Evolutionary conservation across 2,888 invertebrate species (phyloP).

Genomic region (Agrochola litura): DNA sequence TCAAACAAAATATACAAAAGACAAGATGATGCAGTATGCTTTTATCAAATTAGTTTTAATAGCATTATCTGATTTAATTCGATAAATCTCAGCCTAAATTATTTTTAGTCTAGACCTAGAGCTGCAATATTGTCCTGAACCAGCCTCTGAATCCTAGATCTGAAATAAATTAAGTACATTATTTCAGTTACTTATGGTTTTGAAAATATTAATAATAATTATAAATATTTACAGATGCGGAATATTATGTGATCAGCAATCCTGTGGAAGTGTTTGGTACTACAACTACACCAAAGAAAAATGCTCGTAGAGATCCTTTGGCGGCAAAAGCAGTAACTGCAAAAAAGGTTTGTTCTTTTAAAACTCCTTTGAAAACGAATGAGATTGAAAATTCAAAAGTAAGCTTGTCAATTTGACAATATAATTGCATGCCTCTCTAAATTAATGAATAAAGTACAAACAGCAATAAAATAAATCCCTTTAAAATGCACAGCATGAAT

Average conservation of each 20-base stretch:
- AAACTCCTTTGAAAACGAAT: not conserved
- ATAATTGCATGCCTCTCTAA: not conserved
- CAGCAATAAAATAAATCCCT: not conserved
- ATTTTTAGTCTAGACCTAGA: not conserved
- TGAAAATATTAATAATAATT: not conserved
- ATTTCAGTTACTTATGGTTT: no score
- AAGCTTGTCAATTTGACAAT: not conserved
- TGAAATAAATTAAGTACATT: not conserved
- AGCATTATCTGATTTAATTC: not conserved
- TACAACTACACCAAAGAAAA: conserved; percentile 85
- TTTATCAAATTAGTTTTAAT: not conserved
- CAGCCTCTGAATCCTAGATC: not conserved
- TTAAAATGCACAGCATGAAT: not conserved
- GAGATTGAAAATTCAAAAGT: not conserved
- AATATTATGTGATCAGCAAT: conserved; percentile 96
- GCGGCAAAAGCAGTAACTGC: conserved; percentile 92
- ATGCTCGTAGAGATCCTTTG: conserved; percentile 86
- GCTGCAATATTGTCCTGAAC: no score
- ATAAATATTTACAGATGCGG: conserved; percentile 78
- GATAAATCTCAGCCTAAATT: not conserved
- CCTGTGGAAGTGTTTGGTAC: conserved; percentile 94
- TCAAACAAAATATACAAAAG: not conserved
- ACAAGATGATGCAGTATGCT: not conserved
- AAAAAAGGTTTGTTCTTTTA: conserved; percentile 88
- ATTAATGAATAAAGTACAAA: not conserved